These are phyloP conservation scores for Trachelus iudaicus DNA, from an alignment of 2,888 invertebrate species.

Conservation along the genomic window DNA sequence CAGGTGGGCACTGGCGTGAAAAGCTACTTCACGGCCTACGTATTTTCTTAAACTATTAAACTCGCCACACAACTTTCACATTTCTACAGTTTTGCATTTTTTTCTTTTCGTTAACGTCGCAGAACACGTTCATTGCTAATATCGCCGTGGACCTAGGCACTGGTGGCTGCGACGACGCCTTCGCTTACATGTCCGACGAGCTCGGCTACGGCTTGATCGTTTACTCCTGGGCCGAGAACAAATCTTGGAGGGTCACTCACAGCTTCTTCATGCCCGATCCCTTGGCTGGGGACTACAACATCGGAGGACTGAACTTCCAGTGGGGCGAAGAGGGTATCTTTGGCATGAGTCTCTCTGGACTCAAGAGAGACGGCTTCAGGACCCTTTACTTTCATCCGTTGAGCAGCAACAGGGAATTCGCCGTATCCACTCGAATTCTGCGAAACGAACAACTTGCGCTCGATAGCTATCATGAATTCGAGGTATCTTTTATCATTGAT, in stretches of 20 bases:
- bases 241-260: slow-evolving; percentile 83
- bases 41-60: neutral
- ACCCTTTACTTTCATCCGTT: slow-evolving; percentile 83
- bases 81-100: neutral
- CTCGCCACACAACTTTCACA: neutral
- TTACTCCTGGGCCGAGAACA: slow-evolving; percentile 81
- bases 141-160: slow-evolving; percentile 83
- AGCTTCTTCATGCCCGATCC: slow-evolving; percentile 87
- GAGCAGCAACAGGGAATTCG: slow-evolving; percentile 82
- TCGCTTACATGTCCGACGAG: slow-evolving; percentile 85
- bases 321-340: slow-evolving; percentile 88
- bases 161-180: slow-evolving; percentile 78
- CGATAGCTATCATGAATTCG: slow-evolving; percentile 79
- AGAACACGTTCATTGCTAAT: slow-evolving; percentile 85
- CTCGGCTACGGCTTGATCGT: slow-evolving; percentile 84
- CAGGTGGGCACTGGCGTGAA: slow-evolving; percentile 51
- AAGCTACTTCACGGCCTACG: neutral
- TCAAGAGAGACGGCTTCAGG: slow-evolving; percentile 75
- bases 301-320: slow-evolving; percentile 85
- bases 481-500: slow-evolving; percentile 51
- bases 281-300: slow-evolving; percentile 80
- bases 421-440: slow-evolving; percentile 80
- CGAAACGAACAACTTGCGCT: slow-evolving; percentile 76
- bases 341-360: slow-evolving; percentile 79
- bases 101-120: neutral